Percentiles rank a stretch among this genome's conserved stretches.
Conservation (phyloP, 1,140 invertebrate species). For the Drosophila ercepeae region DNA sequence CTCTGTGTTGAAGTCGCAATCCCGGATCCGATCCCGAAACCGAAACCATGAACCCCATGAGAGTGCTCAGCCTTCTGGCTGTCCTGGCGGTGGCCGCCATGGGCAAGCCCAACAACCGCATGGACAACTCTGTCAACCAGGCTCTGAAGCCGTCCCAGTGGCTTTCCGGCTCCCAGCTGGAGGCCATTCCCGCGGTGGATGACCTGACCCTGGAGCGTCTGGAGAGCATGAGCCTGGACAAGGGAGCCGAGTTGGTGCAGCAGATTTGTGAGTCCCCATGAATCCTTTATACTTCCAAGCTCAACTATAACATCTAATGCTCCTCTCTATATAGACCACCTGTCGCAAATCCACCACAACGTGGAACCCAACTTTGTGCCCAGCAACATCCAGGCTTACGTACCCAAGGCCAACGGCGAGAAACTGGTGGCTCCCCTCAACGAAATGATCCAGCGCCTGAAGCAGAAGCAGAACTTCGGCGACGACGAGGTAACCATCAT, state of each 20-base stretch:
- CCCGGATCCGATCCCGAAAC: not conserved
- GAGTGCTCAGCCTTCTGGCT: slow-evolving; percentile 1
- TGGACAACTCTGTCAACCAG: not conserved
- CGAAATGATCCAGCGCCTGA: slow-evolving; percentile 59
- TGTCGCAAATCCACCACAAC: slow-evolving; percentile 65
- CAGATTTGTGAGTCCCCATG: not conserved
- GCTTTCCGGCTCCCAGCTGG: not conserved
- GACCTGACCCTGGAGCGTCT: slow-evolving; percentile 1
- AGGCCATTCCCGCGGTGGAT: not conserved
- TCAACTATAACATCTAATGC: not conserved
- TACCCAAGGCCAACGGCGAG: slow-evolving; percentile 67
- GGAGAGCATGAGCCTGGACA: not conserved
- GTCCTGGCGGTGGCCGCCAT: not conserved
- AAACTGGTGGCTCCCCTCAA: slow-evolving; percentile 68
- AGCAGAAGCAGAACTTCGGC: slow-evolving; percentile 68
- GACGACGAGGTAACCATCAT: slow-evolving; percentile 78
- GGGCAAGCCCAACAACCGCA: not conserved
- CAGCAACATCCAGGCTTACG: slow-evolving; percentile 50
- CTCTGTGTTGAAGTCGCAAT: slow-evolving; percentile 3
- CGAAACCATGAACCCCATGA: slow-evolving; percentile 2
- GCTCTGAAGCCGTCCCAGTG: slow-evolving; percentile 1
- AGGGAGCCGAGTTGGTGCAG: not conserved
- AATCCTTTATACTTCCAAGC: too few species aligned
- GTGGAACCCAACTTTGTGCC: slow-evolving; percentile 9
- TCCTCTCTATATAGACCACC: slow-evolving; percentile 50